These are phyloP conservation scores for Acrobasis suavella DNA, from an alignment of 2,888 invertebrate genomes.

Conservation along the genomic window DNA sequence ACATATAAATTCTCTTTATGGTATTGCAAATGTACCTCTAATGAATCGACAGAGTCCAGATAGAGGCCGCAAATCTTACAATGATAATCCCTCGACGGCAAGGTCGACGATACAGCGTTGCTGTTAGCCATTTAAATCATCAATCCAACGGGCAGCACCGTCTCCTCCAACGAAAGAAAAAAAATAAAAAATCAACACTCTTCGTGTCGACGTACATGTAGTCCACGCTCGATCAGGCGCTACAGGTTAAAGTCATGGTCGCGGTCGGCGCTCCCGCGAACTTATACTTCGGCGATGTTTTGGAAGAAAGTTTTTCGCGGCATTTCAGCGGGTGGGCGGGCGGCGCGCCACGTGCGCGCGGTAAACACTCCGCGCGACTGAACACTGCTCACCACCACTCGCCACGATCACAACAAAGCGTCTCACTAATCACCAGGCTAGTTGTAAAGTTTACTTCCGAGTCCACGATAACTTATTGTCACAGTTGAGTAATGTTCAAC, in stretches of 20 bases:
- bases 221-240: slow-evolving; percentile 63
- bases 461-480: slow-evolving; percentile 50
- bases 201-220: slow-evolving; percentile 73
- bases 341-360: slow-evolving; percentile 72
- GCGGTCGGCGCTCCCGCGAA: slow-evolving; percentile 52
- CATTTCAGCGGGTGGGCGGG: slow-evolving; percentile 70
- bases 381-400: slow-evolving; percentile 26
- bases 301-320: slow-evolving; percentile 78
- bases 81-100: slow-evolving; percentile 84
- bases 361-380: slow-evolving; percentile 58
- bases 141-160: slow-evolving; percentile 72
- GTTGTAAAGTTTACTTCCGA: slow-evolving; percentile 46
- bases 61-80: slow-evolving; percentile 90
- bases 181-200: slow-evolving; percentile 73
- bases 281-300: slow-evolving; percentile 68
- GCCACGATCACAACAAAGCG: slow-evolving; percentile 31
- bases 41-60: slow-evolving; percentile 88
- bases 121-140: slow-evolving; percentile 81
- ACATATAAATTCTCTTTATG: slow-evolving; percentile 89
- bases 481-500: slow-evolving; percentile 46
- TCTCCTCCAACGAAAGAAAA: slow-evolving; percentile 80
- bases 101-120: slow-evolving; percentile 78
- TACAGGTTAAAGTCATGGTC: slow-evolving; percentile 72
- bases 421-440: slow-evolving; percentile 44
- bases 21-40: slow-evolving; percentile 91